Base-by-base conservation (phyloP, 1,140 invertebrate genomes). In the Sitobion miscanthi region DNA sequence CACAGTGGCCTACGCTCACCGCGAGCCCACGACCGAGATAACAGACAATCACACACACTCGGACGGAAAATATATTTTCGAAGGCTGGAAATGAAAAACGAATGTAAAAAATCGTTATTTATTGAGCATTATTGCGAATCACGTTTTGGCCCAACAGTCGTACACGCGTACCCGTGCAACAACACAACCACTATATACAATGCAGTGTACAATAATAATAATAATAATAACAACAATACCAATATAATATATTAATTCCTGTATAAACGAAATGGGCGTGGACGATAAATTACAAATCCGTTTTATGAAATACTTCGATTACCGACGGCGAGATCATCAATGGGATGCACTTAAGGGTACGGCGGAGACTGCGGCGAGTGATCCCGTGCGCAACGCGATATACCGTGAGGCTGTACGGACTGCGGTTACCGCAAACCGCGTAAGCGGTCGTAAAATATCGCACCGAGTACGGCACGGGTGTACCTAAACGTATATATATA, bases 71-170 rank as follows among this genome's bases (percentile, higher is more conserved):
- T 25, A 77, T 38, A 83, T 91, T 47, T 91, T 91, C 49, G 87
- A 89, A 54, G 87, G 87, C 21, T 57, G n/a, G 54, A 91, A 91
- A 38, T 38, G 52, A 89, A 54, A 89, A 90, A 54, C 35, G 35
- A 21, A 57, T 45, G 14, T 14, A 91, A 82, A 38, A 49, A 54
- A 52, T 52, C n/a, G n/a, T 91, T 90, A 62, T 62, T 91, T 77
- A 91, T 91, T 45, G 90, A 23, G 57, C 17, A 5, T 91, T 47
- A 47, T 91, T 47, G 21, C 62, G 57, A 91, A 91, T 91, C 90
- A 91, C 90, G 90, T 91, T 91, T 87, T 87, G 86, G 25, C 47
- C 45, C 83, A 82, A 69, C 25, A n/a, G 62, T 77, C n/a, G 62
- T 77, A 77, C 62, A 77, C 62, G 83, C 21, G 35, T 38, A 42